Evolutionary conservation across 2,113 vertebrate genomes (phyloP), one percentile per base, ranked within the genome.

Genomic region (Nettapus auritus): DNA sequence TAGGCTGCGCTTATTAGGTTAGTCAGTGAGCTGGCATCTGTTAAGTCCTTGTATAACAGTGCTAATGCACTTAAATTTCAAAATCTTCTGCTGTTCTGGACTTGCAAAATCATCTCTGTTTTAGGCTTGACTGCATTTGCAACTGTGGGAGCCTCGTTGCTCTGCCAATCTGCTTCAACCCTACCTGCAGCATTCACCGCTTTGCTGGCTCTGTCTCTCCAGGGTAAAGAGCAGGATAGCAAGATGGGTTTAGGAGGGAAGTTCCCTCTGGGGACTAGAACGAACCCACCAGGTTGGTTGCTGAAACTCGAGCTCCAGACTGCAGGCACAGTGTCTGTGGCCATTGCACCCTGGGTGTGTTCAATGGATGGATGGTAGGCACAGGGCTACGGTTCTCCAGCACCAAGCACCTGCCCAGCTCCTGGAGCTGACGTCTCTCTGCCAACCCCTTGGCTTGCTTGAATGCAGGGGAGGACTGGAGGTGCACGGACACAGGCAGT

Each of bases 21-120:
- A 64, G 64, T 89, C 69, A 84, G 42, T 73, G 74, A 86, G 53
- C 59, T 93, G 91, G 52, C 69, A 71, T 82, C 66, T 95, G 36
- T 71, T 79, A 3, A 9, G 1, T 86, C 82, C 62, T 86, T 94
- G 52, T 83, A 44, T 68, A 83, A 87, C 63, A 81, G n/a, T 59
- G 71, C 69, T 94, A 86, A 56, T 64, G 71, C 64, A 71, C 17
- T 81, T 93, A 38, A 1, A 31, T 95, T 94, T 83, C 52, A 81
- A 95, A 92, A 83, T 68, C 48, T 60, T 81, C 22, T 55, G 34
- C 69, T 42, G 11, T 84, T 73, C 48, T 2, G 4, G 52, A 31
- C 80, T 82, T 87, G 64, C 8, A 84, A 48, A 90, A 88, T 90
- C 34, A 42, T 60, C 44, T 93, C 48, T 68, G 3, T 78, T 66